Conservation (phyloP, 2,113 vertebrate genomes). For the Oryzias woworae region DNA sequence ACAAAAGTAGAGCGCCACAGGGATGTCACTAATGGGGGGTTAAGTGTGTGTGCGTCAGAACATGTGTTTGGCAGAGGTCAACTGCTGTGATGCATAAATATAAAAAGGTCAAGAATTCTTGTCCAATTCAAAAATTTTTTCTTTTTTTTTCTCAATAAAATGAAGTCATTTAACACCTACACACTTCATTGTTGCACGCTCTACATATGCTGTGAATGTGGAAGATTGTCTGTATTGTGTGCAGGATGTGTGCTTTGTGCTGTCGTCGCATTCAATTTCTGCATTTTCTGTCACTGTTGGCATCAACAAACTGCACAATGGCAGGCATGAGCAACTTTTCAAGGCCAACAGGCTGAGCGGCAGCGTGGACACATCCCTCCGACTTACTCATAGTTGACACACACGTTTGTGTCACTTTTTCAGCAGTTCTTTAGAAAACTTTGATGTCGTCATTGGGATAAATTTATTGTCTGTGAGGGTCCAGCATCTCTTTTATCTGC, state of each 20-base stretch:
- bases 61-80: conserved; percentile 28
- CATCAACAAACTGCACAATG: conserved; percentile 18
- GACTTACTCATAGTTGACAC: conserved; percentile 12
- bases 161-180: no score
- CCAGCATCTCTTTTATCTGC: conserved; percentile 59
- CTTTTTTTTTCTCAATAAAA: background rate
- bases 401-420: conserved; percentile 23
- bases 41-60: conserved; percentile 9
- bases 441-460: conserved; percentile 38
- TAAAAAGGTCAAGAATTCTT: background rate
- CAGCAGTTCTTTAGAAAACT: conserved; percentile 39
- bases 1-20: conserved; percentile 40
- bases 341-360: conserved; percentile 20
- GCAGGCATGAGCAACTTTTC: conserved; percentile 26
- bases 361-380: conserved; percentile 4
- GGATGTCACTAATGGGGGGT: conserved; percentile 54
- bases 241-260: conserved; percentile 16
- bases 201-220: no score
- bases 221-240: conserved; percentile 15
- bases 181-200: no score
- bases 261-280: conserved; percentile 24
- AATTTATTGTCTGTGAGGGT: conserved; percentile 31
- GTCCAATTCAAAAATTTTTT: conserved; percentile 1
- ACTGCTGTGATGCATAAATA: background rate
- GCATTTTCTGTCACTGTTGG: conserved; percentile 16